Percentiles rank a stretch among this genome's conserved stretches.
Evolutionary conservation across 2,888 invertebrate genomes (phyloP).

Genomic region (Dynastes maya): DNA sequence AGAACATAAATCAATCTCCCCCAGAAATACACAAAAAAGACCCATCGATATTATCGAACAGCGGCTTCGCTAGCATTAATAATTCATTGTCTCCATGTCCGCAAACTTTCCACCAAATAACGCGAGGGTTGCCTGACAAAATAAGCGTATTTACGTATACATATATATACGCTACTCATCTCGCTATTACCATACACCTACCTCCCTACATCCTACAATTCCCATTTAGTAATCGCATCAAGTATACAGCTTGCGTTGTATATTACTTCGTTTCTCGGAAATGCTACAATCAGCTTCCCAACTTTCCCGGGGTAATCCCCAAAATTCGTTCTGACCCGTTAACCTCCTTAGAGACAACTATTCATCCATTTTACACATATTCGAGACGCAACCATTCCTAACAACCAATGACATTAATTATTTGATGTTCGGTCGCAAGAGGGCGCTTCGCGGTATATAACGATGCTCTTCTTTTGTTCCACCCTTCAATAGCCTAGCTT

Average conservation of each 20-base stretch:
- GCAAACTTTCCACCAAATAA: background rate
- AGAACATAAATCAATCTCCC: constrained; percentile 29
- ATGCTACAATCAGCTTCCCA: constrained; percentile 16
- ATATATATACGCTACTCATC: background rate
- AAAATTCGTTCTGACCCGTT: background rate
- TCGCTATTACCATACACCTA: background rate
- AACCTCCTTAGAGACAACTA: background rate
- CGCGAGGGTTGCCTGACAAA: constrained; percentile 1
- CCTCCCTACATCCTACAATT: no score
- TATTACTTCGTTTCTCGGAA: background rate
- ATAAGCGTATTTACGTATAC: background rate
- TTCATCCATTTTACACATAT: constrained; percentile 23
- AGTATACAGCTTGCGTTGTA: no score
- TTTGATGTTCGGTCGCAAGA: constrained; percentile 20
- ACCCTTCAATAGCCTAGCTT: background rate
- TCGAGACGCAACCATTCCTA: constrained; percentile 11
- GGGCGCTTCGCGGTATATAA: background rate
- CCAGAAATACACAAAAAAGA: constrained; percentile 12
- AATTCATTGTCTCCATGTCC: constrained; percentile 31
- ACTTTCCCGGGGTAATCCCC: background rate
- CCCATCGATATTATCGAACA: constrained; percentile 36
- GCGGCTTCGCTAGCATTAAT: constrained; percentile 21
- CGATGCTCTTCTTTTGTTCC: constrained; percentile 22
- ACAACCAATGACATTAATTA: constrained; percentile 29
- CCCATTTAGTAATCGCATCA: no score